Percentiles rank a stretch among this genome's conserved stretches.
These are phyloP conservation scores for Ursus arctos DNA, from an alignment of 2,113 vertebrate species.

Conservation along the genomic window DNA sequence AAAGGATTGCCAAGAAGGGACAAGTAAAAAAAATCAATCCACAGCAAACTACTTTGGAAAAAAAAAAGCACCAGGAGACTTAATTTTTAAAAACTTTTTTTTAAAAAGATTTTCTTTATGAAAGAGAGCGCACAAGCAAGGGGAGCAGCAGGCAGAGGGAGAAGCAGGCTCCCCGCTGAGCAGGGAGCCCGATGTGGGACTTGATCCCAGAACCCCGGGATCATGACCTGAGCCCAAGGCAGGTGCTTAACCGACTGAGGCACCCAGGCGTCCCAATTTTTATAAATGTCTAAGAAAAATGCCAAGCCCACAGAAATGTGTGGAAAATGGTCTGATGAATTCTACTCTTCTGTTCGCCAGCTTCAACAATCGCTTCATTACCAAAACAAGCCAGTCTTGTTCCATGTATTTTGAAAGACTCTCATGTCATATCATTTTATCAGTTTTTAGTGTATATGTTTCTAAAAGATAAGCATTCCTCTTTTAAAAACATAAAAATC, in stretches of 20 bases:
- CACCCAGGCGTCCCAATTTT: background rate
- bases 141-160: no score
- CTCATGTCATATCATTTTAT: background rate
- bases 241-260: no score
- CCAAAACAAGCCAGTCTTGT: background rate
- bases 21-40: background rate
- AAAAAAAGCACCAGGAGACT: background rate
- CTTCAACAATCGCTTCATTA: background rate
- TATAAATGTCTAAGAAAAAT: conserved; percentile 27
- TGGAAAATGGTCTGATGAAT: background rate
- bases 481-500: background rate
- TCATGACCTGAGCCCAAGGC: no score
- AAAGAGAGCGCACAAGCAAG: no score
- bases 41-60: background rate
- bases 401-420: background rate
- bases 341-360: background rate
- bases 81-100: conserved; percentile 6
- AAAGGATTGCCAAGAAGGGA: no score
- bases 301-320: background rate
- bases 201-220: no score
- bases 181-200: no score
- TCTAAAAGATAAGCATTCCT: background rate
- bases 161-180: no score
- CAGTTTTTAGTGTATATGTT: background rate
- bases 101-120: background rate